Evolutionary conservation across 2,797 vertebrate species (phyloP).

Genomic region (Cyclura pinguis): DNA sequence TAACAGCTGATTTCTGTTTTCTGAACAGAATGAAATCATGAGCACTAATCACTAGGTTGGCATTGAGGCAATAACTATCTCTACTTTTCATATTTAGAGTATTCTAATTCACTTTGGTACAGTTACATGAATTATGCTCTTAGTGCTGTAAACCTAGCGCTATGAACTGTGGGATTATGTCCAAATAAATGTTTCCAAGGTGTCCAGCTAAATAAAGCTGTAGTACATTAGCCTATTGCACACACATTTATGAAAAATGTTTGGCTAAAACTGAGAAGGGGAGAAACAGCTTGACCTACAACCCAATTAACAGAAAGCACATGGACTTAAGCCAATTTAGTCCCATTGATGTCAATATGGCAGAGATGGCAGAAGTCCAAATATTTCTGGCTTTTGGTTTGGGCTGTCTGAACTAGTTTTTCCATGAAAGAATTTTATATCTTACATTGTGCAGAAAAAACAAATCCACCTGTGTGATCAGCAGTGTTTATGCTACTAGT

Average conservation of each 20-base stretch:
- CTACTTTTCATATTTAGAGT: rapidly evolving
- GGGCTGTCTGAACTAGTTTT: neutral
- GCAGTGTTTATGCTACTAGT: rapidly evolving
- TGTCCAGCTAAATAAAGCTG: slow-evolving; percentile 15
- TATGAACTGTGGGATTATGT: neutral
- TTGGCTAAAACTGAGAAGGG: neutral
- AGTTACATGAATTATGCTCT: neutral
- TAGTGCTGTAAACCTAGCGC: neutral
- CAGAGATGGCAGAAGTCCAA: slow-evolving; percentile 8
- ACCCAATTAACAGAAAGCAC: slow-evolving; percentile 30
- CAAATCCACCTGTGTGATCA: neutral
- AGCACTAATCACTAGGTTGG: neutral
- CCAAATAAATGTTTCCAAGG: neutral
- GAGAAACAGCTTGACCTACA: slow-evolving; percentile 27
- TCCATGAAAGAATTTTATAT: neutral
- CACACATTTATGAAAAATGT: neutral
- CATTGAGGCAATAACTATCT: neutral
- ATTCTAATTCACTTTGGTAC: slow-evolving; percentile 4
- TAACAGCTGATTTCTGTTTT: neutral
- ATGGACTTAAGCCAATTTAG: slow-evolving; percentile 18
- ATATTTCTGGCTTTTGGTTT: slow-evolving; percentile 25
- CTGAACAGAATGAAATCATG: rapidly evolving
- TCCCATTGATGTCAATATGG: slow-evolving; percentile 15
- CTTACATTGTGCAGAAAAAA: no score
- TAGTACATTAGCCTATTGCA: neutral